Evolutionary conservation across 1,140 invertebrate species (phyloP).

Genomic region (Thaumetopoea pityocampa): DNA sequence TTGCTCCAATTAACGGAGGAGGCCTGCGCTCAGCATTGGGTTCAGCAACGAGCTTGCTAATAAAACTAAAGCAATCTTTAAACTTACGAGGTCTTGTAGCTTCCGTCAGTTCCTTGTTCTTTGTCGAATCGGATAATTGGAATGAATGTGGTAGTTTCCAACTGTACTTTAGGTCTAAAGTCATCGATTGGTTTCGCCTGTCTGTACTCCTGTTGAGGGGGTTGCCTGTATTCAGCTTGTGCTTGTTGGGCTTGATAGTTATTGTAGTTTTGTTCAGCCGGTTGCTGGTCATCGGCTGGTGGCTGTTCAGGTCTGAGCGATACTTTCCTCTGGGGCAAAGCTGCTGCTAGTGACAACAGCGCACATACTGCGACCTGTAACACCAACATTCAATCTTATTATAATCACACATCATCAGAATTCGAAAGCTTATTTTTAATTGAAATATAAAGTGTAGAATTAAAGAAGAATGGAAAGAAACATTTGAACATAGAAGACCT

Average conservation of each 20-base stretch:
- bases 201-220: slow-evolving; percentile 42
- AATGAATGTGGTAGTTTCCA: slow-evolving; percentile 82
- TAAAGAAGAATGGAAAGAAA: too few species aligned
- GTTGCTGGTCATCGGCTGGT: slow-evolving; percentile 46
- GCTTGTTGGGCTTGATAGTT: slow-evolving; percentile 49
- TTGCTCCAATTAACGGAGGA: too few species aligned
- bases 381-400: slow-evolving; percentile 7
- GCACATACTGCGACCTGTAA: slow-evolving; percentile 57
- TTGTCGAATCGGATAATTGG: slow-evolving; percentile 88
- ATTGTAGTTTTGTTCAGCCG: slow-evolving; percentile 60
- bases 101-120: slow-evolving; percentile 86
- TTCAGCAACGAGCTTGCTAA: not conserved
- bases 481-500: too few species aligned
- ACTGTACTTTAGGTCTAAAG: slow-evolving; percentile 55
- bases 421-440: too few species aligned
- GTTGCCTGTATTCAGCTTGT: slow-evolving; percentile 26
- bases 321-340: slow-evolving; percentile 58
- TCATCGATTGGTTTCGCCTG: slow-evolving; percentile 45
- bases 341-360: slow-evolving; percentile 44
- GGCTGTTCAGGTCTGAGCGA: slow-evolving; percentile 42
- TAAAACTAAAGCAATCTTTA: slow-evolving; percentile 6
- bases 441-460: too few species aligned
- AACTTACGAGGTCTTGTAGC: slow-evolving; percentile 86
- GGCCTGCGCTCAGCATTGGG: too few species aligned
- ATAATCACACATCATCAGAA: slow-evolving; percentile 1